Evolutionary conservation across 2,113 vertebrate genomes (phyloP), one percentile per base, ranked within the genome.

Genomic region (Pholis gunnellus): DNA sequence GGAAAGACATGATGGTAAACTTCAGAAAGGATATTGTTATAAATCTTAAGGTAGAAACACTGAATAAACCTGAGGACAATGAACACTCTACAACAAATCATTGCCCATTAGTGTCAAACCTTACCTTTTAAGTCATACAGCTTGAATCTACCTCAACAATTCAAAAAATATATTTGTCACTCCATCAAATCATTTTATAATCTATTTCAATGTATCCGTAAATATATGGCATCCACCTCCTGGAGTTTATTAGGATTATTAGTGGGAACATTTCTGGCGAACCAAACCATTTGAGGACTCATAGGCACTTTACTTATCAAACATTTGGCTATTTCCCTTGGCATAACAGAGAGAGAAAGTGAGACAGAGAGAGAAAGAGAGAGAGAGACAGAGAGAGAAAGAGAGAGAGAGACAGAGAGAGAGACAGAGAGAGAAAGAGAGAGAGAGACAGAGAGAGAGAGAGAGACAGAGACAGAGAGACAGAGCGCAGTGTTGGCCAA

Each of bases 291-390:
- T 38, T 54, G 6, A 71, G 50, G n/a, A n/a, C 11, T 44, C 42
- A 52, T 3, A 84, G 69, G 69, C 82, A 84, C 63, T 73, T 72
- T 36, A 42, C 27, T 46, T 31, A 38, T 73, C 29, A 60, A 66
- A 46, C 14, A 69, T 75, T 56, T 70, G 9, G 25, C 54, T 48
- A 36, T 54, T 31, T 34, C 15, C 17, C 22, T 14, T 1, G 57
- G 9, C 65, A 60, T 20, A 6, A 34, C 34, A 34, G 34, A 34
- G 3, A 34, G 31, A 34, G 31, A 34, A 5, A 34, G 31, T 4
- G 31, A 34, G 31, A 34, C 3, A 34, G 31, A 34, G 31, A 34
- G 31, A 34, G 31, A 5, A 3, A 34, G 31, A 34, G 31, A 34
- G 31, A 34, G 31, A 34, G 31, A 34, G 3, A 34, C 0, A 34